A percentile compares a stretch with the other conserved stretches of the same genome.
These are phyloP conservation scores for Montipora foliosa DNA, from an alignment of 64 coral and sea anemone genomes.

Conservation along the genomic window DNA sequence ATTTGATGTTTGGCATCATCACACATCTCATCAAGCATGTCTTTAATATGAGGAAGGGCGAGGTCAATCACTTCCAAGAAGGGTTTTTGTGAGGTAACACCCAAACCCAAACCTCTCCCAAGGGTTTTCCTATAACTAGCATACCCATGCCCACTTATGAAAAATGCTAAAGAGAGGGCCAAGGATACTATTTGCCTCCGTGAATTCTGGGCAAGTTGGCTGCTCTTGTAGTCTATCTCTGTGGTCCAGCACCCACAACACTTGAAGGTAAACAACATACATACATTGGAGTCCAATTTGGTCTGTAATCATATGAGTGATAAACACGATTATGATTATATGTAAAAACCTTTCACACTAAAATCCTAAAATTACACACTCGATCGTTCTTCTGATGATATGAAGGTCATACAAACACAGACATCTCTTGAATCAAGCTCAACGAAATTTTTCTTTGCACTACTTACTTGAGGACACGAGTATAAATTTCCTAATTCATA, in stretches of 20 bases:
- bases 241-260: conserved; percentile 32
- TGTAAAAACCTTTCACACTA: too few relatives aligned
- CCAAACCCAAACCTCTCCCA: conserved; percentile 46
- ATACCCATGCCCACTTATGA: conserved; percentile 56
- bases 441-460: too few relatives aligned
- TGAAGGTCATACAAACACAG: too few relatives aligned
- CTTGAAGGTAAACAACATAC: background rate
- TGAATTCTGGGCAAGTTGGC: conserved; percentile 29
- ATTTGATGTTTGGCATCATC: conserved; percentile 73
- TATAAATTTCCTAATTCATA: too few relatives aligned
- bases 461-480: too few relatives aligned
- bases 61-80: conserved; percentile 31
- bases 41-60: conserved; percentile 54
- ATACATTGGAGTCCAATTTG: background rate
- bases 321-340: too few relatives aligned
- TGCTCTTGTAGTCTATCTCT: conserved; percentile 53
- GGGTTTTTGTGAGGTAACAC: conserved; percentile 17
- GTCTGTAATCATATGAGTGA: too few relatives aligned
- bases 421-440: too few relatives aligned
- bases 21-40: conserved; percentile 53
- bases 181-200: conserved; percentile 47
- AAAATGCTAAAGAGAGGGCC: conserved; percentile 67
- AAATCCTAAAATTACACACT: too few relatives aligned
- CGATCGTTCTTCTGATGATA: too few relatives aligned
- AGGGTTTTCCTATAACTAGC: conserved; percentile 40